Base-by-base conservation (phyloP, 2,797 vertebrate species). In the Sardinella longiceps region DNA sequence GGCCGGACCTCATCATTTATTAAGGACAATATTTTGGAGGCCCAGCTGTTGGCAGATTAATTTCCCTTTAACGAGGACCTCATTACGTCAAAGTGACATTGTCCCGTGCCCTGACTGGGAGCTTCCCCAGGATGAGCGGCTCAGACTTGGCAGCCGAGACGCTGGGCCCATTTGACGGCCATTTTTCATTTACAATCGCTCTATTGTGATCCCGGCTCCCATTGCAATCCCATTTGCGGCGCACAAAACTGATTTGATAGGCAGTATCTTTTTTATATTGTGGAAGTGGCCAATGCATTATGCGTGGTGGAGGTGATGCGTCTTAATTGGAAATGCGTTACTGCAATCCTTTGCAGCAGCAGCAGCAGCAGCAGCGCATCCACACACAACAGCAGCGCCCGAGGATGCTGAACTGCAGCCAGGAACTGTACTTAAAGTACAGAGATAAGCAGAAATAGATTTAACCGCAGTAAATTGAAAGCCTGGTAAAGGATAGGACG, bases 31-130 rank as follows among this genome's bases (percentile, higher is more conserved):
- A 86, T 92, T 91, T 91, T 89, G 85, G 83, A 83, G 30, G 87
- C 81, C 87, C 88, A 91, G 90, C 87, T 93, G 89, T 88, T 93
- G 77, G 46, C 37, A 84, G 58, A 88, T 91, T 88, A 83, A 90
- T 91, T 91, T 77, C 82, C 25, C 82, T 89, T 82, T 89, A 91
- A 90, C 80, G 82, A 88, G 70, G 88, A 84, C 81, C 90, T 84
- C 82, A 7, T 89, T 85, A 89, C 56, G 74, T 90, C 83, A 88
- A 86, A 89, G 87, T 91, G 87, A 90, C 87, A 86, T 90, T 88
- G 88, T 77, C 56, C 56, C 82, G 43, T 74, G 81, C 83, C 60
- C 83, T 81, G 70, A 80, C 87, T 39, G 33, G 33, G 84, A 63
- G 51, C 53, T 45, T 33, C 85, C 74, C 87, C 81, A 87, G 30